A percentile compares a stretch with the other conserved stretches of the same genome.
These are phyloP conservation scores for Balearica regulorum DNA, from an alignment of 2,797 vertebrate genomes.

Conservation along the genomic window DNA sequence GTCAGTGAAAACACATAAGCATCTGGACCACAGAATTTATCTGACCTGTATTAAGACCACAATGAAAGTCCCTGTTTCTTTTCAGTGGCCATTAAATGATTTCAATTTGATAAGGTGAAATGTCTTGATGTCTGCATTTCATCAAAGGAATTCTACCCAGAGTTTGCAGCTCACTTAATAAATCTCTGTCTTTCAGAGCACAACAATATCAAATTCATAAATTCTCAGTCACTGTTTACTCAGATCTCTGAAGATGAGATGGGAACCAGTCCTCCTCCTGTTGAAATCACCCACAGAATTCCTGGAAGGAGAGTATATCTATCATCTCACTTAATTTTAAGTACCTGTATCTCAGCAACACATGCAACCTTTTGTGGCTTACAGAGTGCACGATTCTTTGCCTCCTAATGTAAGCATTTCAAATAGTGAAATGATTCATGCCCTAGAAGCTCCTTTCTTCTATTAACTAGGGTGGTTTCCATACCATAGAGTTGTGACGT, in stretches of 20 bases:
- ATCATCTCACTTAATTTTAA: not conserved
- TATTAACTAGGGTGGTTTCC: not conserved
- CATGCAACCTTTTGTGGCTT: not conserved
- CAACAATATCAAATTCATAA: not conserved
- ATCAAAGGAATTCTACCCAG: not conserved
- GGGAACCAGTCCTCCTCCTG: not conserved
- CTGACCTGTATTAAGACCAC: not conserved
- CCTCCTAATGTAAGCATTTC: not conserved
- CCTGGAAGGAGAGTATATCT: not conserved
- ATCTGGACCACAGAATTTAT: not conserved
- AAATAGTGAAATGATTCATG: not conserved
- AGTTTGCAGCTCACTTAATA: not conserved
- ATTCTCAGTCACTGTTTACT: not conserved
- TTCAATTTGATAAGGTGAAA: not conserved
- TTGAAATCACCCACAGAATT: not conserved
- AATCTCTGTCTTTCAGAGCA: not conserved
- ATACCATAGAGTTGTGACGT: not conserved
- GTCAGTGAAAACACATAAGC: not conserved
- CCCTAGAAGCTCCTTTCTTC: not conserved
- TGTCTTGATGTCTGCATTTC: not conserved
- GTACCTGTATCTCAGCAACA: not conserved
- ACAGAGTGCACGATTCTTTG: not conserved
- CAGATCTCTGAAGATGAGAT: not conserved
- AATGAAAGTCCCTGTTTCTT: not conserved
- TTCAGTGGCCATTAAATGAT: not conserved